These are phyloP conservation scores for Tipula confusa DNA, from an alignment of 2,888 invertebrate species.

Conservation along the genomic window DNA sequence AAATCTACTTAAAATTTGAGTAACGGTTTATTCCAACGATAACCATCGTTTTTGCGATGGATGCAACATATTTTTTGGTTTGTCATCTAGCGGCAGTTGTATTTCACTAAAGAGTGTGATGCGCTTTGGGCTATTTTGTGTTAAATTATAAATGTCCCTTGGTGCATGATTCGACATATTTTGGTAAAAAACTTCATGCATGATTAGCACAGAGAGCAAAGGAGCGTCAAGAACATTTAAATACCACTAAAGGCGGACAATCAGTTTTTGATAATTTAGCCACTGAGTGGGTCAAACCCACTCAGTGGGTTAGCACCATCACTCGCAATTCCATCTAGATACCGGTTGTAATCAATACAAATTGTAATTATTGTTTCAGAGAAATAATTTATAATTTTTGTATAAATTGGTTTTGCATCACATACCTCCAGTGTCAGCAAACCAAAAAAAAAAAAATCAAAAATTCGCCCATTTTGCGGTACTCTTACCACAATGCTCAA, in stretches of 20 bases:
- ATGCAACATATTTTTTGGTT: neutral
- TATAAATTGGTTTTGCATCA: constrained; percentile 32
- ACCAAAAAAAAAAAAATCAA: neutral
- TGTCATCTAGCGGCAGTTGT: constrained; percentile 33
- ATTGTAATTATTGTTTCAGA: no score
- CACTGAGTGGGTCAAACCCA: constrained; percentile 41
- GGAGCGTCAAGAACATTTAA: constrained; percentile 45
- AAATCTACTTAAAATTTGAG: constrained; percentile 36
- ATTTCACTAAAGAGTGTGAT: constrained; percentile 36
- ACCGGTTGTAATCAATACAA: constrained; percentile 40
- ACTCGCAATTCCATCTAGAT: constrained; percentile 43
- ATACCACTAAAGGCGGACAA: constrained; percentile 40
- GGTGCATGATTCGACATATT: neutral
- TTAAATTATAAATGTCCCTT: neutral
- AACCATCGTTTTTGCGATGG: constrained; percentile 39
- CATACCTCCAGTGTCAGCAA: constrained; percentile 37
- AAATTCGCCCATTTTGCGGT: neutral
- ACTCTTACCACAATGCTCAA: neutral
- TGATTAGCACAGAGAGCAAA: constrained; percentile 38
- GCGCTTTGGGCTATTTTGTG: neutral
- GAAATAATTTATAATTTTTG: constrained; percentile 33
- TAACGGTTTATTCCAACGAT: neutral
- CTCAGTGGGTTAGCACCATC: constrained; percentile 45
- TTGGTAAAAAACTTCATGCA: constrained; percentile 29
- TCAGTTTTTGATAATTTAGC: constrained; percentile 40